These are phyloP conservation scores for Telenomus remus DNA, from an alignment of 1,140 invertebrate genomes.

Conservation along the genomic window DNA sequence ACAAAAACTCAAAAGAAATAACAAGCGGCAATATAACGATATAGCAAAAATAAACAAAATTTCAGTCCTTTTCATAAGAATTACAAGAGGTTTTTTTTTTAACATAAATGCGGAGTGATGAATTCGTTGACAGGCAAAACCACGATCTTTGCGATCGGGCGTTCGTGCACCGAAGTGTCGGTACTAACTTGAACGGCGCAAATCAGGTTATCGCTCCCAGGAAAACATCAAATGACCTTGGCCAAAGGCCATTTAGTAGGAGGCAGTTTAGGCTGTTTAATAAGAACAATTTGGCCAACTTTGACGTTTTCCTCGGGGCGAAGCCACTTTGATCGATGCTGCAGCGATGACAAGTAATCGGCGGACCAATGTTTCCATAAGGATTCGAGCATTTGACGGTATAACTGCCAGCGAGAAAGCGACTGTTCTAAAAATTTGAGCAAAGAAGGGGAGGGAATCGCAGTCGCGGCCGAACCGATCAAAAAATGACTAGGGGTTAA, in stretches of 20 bases:
- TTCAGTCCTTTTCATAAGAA: no score
- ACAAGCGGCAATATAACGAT: no score
- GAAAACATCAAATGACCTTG: no score
- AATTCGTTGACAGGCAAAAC: no score
- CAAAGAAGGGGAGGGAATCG: background rate
- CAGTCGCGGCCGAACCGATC: background rate
- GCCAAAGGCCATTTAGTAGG: background rate
- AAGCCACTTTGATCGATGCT: constrained; percentile 2
- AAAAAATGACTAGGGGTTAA: constrained; percentile 5
- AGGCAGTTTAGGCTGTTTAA: background rate
- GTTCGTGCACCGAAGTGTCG: no score
- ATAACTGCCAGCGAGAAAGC: background rate
- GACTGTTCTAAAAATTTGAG: background rate
- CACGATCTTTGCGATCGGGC: no score
- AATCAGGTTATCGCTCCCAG: no score
- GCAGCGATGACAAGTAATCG: constrained; percentile 1
- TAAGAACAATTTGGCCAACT: background rate
- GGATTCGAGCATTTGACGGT: background rate
- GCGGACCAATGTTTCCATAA: background rate
- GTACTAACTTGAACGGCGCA: no score
- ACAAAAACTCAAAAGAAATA: no score
- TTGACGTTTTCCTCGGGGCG: background rate
- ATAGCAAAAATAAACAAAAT: no score
- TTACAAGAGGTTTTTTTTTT: no score
- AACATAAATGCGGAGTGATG: no score